Conservation (phyloP, 2,113 vertebrate genomes). For the Ammodytes marinus region DNA sequence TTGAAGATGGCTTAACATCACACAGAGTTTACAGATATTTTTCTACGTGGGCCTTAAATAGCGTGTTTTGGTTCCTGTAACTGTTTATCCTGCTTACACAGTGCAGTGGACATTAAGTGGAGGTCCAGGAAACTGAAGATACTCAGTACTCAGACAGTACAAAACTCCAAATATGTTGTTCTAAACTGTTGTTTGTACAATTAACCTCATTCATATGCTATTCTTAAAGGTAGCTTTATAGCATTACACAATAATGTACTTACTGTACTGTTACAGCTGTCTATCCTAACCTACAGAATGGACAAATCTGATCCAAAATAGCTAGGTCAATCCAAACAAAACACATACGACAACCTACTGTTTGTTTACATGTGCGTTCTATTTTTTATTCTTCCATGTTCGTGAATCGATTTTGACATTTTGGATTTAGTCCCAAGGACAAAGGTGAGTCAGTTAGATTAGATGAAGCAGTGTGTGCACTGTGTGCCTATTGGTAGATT, state of each 20-base stretch:
- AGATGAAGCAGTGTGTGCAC: background rate
- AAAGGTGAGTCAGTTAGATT: background rate
- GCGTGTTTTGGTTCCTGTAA: slow-evolving; percentile 39
- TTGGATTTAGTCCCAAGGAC: background rate
- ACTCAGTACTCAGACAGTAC: background rate
- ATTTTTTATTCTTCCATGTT: background rate
- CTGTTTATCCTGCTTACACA: slow-evolving; percentile 49
- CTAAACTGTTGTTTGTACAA: background rate
- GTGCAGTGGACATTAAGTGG: slow-evolving; percentile 4
- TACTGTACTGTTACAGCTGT: background rate
- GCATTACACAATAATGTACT: background rate
- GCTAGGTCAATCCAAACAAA: background rate
- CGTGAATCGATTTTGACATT: background rate
- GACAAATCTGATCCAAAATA: background rate
- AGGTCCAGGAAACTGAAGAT: slow-evolving; percentile 32
- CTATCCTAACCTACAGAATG: background rate
- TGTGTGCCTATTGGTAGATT: background rate
- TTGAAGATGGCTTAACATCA: slow-evolving; percentile 10
- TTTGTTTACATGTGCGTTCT: background rate
- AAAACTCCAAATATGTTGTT: slow-evolving; percentile 23
- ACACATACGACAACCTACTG: background rate
- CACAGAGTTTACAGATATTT: slow-evolving; percentile 28
- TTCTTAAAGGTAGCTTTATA: background rate
- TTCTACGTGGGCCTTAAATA: slow-evolving; percentile 24
- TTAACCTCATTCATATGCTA: background rate